These are phyloP conservation scores for Conistra vaccinii DNA, from an alignment of 2,888 invertebrate species.

Conservation along the genomic window DNA sequence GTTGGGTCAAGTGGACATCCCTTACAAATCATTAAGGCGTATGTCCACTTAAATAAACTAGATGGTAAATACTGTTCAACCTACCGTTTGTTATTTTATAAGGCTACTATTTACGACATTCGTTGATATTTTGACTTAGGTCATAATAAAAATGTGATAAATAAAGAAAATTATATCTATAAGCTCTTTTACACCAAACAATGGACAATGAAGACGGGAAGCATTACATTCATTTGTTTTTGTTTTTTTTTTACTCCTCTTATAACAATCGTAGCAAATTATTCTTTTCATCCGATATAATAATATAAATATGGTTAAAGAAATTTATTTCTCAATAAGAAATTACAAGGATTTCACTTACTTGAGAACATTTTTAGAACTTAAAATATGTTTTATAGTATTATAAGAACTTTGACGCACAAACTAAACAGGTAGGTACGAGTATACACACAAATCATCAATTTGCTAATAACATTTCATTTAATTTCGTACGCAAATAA, in stretches of 20 bases:
- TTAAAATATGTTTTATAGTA: no score
- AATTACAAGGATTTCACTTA: no score
- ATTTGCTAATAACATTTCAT: no score
- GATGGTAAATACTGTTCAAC: neutral
- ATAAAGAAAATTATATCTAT: neutral
- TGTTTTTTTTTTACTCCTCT: neutral
- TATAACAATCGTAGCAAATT: neutral
- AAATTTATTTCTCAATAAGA: no score
- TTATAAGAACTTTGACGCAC: no score
- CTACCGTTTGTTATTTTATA: neutral
- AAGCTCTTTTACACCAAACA: neutral
- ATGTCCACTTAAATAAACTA: slow-evolving; percentile 1
- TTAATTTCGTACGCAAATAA: no score
- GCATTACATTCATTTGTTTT: neutral
- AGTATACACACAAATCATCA: no score
- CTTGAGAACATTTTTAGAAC: no score
- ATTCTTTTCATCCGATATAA: neutral
- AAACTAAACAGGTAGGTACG: no score
- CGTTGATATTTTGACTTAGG: neutral
- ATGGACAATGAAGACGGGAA: neutral
- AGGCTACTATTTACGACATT: neutral
- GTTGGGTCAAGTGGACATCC: slow-evolving; percentile 20
- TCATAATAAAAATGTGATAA: neutral
- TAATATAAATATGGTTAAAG: no score
- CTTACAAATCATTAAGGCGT: slow-evolving; percentile 17